Base-by-base conservation (phyloP, 2,113 vertebrate genomes). In the Rhinoptilus africanus region DNA sequence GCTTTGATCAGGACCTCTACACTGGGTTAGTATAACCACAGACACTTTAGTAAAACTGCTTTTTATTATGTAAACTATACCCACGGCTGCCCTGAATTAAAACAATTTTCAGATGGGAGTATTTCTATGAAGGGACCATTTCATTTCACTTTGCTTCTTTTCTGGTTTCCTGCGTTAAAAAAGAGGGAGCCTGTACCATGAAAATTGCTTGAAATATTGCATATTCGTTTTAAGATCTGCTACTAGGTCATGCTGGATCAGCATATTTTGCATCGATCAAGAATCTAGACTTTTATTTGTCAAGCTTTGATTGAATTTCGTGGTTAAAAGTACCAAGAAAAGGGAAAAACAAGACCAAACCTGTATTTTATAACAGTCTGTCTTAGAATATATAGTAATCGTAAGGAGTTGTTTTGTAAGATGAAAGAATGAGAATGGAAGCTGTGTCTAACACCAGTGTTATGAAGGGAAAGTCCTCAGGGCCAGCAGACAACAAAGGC, bases 1-100 rank as follows among this genome's bases (percentile, higher is more conserved):
- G 87, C 98, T 98, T 98, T 98, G 98, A 98, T 98, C 98, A 98
- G 60, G 85, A 95, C 97, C 96, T 98, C 97, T 96, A 60, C 92
- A 47, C 94, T 82, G 68, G 92, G 72, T 90, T 93, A 87, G 60
- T 85, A 82, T 93, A 97, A 98, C 97, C 98, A 97, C 98, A 96
- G 91, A 98, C 98, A 98, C 98, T 97, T 97, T 20, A 75, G 82
- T 73, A 89, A 87, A 96, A 95, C 98, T 98, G 98, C 97, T 98
- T 98, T 95, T 97, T 98, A 98, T 91, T 83, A 86, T 74, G 90
- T 91, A 94, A 97, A 96, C 92, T 97, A 81, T 72, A 84, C 84
- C 64, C 74, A 68, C 4, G 92, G 94, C 97, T 94, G 95, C 90
- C 90, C 92, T 94, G 96, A 93, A 95, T 95, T 86, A 93, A 97